Percentiles rank a stretch among this genome's conserved stretches.
Evolutionary conservation across 2,113 vertebrate species (phyloP).

Genomic region (Gymnarchus niloticus): DNA sequence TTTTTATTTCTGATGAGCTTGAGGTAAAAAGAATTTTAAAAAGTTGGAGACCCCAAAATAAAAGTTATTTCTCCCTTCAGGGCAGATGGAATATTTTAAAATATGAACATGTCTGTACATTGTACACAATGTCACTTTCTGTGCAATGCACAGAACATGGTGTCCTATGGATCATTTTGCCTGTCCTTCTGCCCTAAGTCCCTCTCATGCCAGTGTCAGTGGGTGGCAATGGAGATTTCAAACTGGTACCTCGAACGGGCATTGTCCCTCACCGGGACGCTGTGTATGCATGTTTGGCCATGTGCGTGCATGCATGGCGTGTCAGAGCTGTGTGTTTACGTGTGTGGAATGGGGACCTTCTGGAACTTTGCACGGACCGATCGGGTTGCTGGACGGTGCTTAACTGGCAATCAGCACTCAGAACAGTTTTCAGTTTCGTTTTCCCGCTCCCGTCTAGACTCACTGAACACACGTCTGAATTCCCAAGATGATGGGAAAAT

Average conservation of each 20-base stretch:
- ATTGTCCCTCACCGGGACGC: too few species aligned
- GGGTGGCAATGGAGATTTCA: neutral
- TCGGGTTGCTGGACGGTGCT: neutral
- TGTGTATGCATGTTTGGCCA: neutral
- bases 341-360: neutral
- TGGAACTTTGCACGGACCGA: constrained; percentile 4
- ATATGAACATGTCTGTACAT: too few species aligned
- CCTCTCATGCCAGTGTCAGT: neutral
- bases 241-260: too few species aligned
- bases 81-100: too few species aligned
- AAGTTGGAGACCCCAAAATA: too few species aligned
- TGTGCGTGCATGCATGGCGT: neutral
- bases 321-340: constrained; percentile 19
- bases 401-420: neutral
- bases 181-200: too few species aligned
- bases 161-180: too few species aligned
- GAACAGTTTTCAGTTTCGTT: constrained; percentile 11
- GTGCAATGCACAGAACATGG: too few species aligned
- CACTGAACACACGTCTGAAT: neutral
- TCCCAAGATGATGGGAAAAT: neutral
- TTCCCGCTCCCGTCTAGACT: neutral
- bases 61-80: too few species aligned
- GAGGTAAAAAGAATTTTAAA: too few species aligned
- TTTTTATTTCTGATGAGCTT: too few species aligned
- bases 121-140: too few species aligned